These are phyloP conservation scores for Pantherophis vulpinus DNA, from an alignment of 2,797 vertebrate species.

Conservation along the genomic window DNA sequence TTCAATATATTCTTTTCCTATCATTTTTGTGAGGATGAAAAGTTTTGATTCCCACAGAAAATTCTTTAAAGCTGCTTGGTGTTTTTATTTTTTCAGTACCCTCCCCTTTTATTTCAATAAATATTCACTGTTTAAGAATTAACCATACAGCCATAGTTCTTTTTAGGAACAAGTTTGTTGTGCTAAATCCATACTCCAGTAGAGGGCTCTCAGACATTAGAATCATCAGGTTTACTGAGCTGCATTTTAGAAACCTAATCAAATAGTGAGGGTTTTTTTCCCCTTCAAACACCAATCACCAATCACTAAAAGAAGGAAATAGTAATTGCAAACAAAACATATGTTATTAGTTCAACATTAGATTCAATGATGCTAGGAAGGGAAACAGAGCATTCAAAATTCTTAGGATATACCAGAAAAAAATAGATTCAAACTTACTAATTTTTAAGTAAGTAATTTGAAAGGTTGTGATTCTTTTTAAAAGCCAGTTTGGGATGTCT, in stretches of 20 bases:
- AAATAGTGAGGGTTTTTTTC: no score
- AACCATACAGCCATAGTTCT: background rate
- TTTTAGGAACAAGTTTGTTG: background rate
- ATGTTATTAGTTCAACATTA: background rate
- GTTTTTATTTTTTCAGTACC: background rate
- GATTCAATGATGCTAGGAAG: background rate
- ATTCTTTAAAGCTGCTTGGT: background rate
- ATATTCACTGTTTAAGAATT: background rate
- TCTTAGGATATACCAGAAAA: background rate
- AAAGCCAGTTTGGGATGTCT: no score
- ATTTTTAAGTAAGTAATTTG: background rate
- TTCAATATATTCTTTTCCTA: background rate
- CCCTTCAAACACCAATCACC: background rate
- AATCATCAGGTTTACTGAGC: background rate
- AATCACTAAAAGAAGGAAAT: background rate
- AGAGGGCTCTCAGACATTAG: background rate
- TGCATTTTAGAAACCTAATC: background rate
- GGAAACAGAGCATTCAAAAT: background rate
- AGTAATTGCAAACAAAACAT: background rate
- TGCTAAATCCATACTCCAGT: background rate
- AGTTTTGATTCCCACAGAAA: background rate
- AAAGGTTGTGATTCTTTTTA: no score
- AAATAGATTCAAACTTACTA: background rate
- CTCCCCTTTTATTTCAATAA: background rate
- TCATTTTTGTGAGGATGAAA: background rate